A percentile compares a stretch with the other conserved stretches of the same genome.
Conservation (phyloP, 1,140 invertebrate genomes). For the Periplaneta americana region DNA sequence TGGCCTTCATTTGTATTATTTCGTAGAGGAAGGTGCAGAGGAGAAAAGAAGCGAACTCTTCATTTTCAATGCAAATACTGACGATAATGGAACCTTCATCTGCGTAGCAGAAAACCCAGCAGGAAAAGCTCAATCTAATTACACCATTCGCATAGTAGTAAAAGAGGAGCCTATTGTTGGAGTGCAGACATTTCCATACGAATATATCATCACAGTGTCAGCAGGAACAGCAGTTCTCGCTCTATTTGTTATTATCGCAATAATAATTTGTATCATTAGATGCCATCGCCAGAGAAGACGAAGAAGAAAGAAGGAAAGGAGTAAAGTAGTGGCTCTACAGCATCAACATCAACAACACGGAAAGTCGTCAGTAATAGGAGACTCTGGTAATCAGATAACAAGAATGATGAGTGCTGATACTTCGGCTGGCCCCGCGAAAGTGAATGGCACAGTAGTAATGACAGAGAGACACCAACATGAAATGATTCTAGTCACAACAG, state of each 20-base stretch:
- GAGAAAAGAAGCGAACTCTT: slow-evolving; percentile 70
- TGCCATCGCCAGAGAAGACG: slow-evolving; percentile 35
- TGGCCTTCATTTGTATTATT: slow-evolving; percentile 59
- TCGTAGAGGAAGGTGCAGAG: slow-evolving; percentile 57
- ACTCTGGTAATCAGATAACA: slow-evolving; percentile 9
- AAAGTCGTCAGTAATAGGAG: slow-evolving; percentile 21
- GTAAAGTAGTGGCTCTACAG: slow-evolving; percentile 34
- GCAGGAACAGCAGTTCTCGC: slow-evolving; percentile 45
- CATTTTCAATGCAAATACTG: slow-evolving; percentile 64
- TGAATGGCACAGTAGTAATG: slow-evolving; percentile 25
- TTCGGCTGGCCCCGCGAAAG: slow-evolving; percentile 23
- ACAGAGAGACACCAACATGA: slow-evolving; percentile 35
- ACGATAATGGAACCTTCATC: slow-evolving; percentile 74
- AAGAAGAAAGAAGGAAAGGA: slow-evolving; percentile 30
- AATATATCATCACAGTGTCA: slow-evolving; percentile 60
- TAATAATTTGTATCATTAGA: slow-evolving; percentile 52
- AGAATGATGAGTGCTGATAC: slow-evolving; percentile 1
- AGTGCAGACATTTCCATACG: slow-evolving; percentile 55
- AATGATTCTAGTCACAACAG: slow-evolving; percentile 25
- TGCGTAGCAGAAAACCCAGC: slow-evolving; percentile 79
- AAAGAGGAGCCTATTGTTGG: slow-evolving; percentile 62
- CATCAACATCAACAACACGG: slow-evolving; percentile 28
- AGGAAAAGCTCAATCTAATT: slow-evolving; percentile 66
- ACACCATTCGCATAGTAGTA: slow-evolving; percentile 65
- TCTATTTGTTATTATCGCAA: slow-evolving; percentile 52